A percentile compares a stretch with the other conserved stretches of the same genome.
phyloP scores from a whole-genome alignment of 2,888 invertebrate genomes.

The Aspidiotus destructor region DNA sequence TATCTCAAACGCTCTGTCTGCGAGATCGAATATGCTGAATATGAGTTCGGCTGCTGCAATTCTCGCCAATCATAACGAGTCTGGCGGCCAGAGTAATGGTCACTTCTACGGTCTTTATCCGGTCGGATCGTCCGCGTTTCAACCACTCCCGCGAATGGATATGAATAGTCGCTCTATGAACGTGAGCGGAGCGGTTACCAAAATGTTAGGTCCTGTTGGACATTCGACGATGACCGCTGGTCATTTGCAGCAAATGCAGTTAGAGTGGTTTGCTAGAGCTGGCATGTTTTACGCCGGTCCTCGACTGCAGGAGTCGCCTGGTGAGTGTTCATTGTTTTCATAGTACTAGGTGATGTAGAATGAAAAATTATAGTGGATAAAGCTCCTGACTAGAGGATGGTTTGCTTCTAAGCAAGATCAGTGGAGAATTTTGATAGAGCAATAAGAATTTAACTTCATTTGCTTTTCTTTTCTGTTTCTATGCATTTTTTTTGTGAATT shows the following conservation, averaged over 20 bases:
- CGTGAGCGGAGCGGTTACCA: slow-evolving; percentile 36
- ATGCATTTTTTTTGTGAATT: no score
- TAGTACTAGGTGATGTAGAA: not conserved
- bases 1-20: slow-evolving; percentile 6
- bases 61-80: slow-evolving; percentile 2
- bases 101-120: slow-evolving; percentile 22
- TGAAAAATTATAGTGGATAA: not conserved
- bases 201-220: slow-evolving; percentile 35
- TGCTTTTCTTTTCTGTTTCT: no score
- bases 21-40: slow-evolving; percentile 13
- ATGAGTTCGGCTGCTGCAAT: slow-evolving; percentile 25
- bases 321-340: slow-evolving; percentile 45
- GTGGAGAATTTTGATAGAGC: no score
- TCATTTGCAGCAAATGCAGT: slow-evolving; percentile 67
- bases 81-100: slow-evolving; percentile 13
- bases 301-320: slow-evolving; percentile 71
- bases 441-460: no score
- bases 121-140: slow-evolving; percentile 37
- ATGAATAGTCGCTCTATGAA: slow-evolving; percentile 25
- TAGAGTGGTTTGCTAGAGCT: slow-evolving; percentile 83
- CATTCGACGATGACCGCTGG: slow-evolving; percentile 39
- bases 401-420: no score
- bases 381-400: no score
- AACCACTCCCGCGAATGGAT: slow-evolving; percentile 33
- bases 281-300: slow-evolving; percentile 75